Percentiles rank a stretch among this genome's conserved stretches.
phyloP scores from a whole-genome alignment of 2,797 vertebrate species.

The Pipistrellus kuhlii region DNA sequence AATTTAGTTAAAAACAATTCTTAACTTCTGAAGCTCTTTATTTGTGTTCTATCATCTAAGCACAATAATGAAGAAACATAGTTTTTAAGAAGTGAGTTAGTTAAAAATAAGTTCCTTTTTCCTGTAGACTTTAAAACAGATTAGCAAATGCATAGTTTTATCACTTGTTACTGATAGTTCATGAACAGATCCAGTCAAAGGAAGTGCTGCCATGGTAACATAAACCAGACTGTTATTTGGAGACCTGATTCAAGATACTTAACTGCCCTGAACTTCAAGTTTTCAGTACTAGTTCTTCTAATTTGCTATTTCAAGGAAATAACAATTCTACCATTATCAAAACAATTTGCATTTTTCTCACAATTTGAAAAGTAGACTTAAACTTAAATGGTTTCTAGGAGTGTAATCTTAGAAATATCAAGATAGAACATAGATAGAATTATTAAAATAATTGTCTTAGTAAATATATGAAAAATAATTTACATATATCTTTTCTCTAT shows the following conservation, averaged over 20 bases:
- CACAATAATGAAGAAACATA: neutral
- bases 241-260: conserved; percentile 89
- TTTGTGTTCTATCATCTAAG: conserved; percentile 18
- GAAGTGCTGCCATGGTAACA: conserved; percentile 95
- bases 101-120: conserved; percentile 67
- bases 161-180: conserved; percentile 92
- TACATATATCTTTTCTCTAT: neutral
- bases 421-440: conserved; percentile 45
- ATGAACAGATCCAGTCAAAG: conserved; percentile 91
- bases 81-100: conserved; percentile 56
- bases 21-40: conserved; percentile 43
- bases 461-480: conserved; percentile 56
- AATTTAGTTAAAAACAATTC: conserved; percentile 46
- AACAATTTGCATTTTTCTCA: conserved; percentile 51
- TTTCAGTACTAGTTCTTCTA: conserved; percentile 72
- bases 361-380: conserved; percentile 67
- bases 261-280: conserved; percentile 71
- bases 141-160: conserved; percentile 82
- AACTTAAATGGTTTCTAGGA: conserved; percentile 42
- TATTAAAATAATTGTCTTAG: conserved; percentile 43
- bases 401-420: conserved; percentile 41
- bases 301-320: conserved; percentile 72
- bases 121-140: conserved; percentile 41
- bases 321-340: conserved; percentile 44
- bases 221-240: conserved; percentile 93